These are phyloP conservation scores for Agriopis marginaria DNA, from an alignment of 2,888 invertebrate genomes.

Conservation along the genomic window DNA sequence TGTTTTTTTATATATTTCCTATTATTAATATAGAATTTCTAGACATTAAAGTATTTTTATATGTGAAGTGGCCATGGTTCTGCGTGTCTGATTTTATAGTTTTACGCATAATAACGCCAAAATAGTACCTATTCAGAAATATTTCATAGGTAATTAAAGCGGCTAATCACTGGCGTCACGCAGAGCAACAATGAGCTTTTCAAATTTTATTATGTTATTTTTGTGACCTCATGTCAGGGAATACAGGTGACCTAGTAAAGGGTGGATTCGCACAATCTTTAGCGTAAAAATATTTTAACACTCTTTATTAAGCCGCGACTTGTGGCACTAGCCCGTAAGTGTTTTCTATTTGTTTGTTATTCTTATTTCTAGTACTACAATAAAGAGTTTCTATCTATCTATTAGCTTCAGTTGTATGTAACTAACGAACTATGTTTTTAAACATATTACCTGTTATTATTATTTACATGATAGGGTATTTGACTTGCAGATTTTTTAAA, in stretches of 20 bases:
- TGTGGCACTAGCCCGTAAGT: too few species aligned
- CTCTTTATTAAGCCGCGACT: too few species aligned
- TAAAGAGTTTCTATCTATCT: too few species aligned
- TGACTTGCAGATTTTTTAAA: too few species aligned
- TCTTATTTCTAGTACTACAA: too few species aligned
- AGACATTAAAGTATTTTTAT: slow-evolving; percentile 15
- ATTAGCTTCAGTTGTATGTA: too few species aligned
- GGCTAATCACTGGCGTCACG: slow-evolving; percentile 33
- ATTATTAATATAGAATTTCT: neutral
- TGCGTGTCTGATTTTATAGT: slow-evolving; percentile 33
- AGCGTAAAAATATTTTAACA: too few species aligned
- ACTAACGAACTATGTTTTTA: too few species aligned
- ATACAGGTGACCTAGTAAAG: slow-evolving; percentile 16
- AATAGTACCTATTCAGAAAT: slow-evolving; percentile 24
- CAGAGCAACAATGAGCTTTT: slow-evolving; percentile 20
- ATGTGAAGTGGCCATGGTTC: slow-evolving; percentile 29
- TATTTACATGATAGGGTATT: too few species aligned
- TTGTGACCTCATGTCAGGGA: slow-evolving; percentile 18
- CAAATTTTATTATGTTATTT: slow-evolving; percentile 12
- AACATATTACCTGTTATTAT: too few species aligned
- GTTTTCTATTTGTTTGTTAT: too few species aligned
- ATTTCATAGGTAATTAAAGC: slow-evolving; percentile 26
- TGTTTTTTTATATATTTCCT: slow-evolving; percentile 3
- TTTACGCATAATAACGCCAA: slow-evolving; percentile 22
- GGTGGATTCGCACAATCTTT: neutral